phyloP scores from a whole-genome alignment of 2,113 vertebrate genomes.

The Pterocles gutturalis region DNA sequence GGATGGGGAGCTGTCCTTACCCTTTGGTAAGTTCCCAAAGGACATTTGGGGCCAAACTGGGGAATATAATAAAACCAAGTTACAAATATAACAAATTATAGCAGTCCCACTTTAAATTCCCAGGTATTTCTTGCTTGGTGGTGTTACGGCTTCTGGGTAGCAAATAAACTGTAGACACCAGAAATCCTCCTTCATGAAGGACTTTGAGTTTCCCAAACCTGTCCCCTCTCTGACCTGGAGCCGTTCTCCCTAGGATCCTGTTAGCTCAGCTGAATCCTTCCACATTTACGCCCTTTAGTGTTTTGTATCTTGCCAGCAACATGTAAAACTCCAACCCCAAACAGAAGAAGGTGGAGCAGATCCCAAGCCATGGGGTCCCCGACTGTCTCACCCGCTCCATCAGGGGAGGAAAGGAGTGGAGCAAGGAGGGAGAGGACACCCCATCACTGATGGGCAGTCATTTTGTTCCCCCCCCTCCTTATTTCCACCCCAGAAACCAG shows the following conservation, averaged over 20 bases:
- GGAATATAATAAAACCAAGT: neutral
- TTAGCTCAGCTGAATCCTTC: neutral
- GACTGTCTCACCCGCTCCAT: neutral
- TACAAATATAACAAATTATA: neutral
- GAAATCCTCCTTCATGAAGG: neutral
- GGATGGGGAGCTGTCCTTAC: neutral
- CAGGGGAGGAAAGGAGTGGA: neutral
- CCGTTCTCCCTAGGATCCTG: neutral
- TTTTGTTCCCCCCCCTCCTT: neutral
- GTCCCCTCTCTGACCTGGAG: neutral
- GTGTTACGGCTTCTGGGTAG: neutral
- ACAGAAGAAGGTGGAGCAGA: neutral
- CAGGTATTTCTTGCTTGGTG: neutral
- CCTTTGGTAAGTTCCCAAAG: neutral
- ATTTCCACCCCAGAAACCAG: neutral
- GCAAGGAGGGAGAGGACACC: neutral
- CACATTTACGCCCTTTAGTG: neutral
- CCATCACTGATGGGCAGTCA: neutral
- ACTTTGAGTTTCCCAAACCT: neutral
- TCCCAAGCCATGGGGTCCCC: neutral
- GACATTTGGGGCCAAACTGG: neutral
- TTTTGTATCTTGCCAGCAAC: neutral
- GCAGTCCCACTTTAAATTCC: neutral
- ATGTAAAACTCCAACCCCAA: neutral
- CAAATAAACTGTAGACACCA: neutral